Base-by-base conservation (phyloP, 2,888 invertebrate species). In the Palloptera scutellata region DNA sequence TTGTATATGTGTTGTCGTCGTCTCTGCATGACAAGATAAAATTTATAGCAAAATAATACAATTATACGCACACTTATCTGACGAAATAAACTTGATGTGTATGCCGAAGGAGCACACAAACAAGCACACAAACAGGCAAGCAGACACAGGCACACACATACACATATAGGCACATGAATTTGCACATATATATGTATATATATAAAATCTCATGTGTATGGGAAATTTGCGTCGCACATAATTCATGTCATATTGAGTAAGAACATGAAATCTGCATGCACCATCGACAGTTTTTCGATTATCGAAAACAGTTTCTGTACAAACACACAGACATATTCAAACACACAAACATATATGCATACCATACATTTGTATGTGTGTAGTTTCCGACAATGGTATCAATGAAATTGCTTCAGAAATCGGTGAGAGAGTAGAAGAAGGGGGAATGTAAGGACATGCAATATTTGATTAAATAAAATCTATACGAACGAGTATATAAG, bases 21-120 rank as follows among this genome's bases (percentile, higher is more conserved):
- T 20, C 30, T 59, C 15, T 0, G 48, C 58, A 17, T 43, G 58
- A 10, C 43, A 59, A 59, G 58, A 59, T 8, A 48, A 61, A 61
- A 61, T 61, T 61, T 61, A 61, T 61, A 48, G 48, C 60, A 61
- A 61, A 61, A 45, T 61, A 61, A 61, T 61, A 61, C 48, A 61
- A 61, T 61, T 61, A 61, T 48, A 30, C 60, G 48, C 60, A 61
- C 60, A 48, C 60, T 48, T 48, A 58, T 41, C 58, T 58, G 43
- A 15, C 48, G 8, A 48, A 48, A 48, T 48, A 48, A 48, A 48
- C 48, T 48, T 48, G 48, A 15, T 30, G 30, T 30, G 30, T 30
- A 30, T 30, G 30, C 30, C 6, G 30, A 30, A 30, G 30, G 6
- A 30, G 48, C 12, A 8, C 48, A 48, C 48, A 6, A 13, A 48